Conservation (phyloP, 2,113 vertebrate species). For the Anoplopoma fimbria region DNA sequence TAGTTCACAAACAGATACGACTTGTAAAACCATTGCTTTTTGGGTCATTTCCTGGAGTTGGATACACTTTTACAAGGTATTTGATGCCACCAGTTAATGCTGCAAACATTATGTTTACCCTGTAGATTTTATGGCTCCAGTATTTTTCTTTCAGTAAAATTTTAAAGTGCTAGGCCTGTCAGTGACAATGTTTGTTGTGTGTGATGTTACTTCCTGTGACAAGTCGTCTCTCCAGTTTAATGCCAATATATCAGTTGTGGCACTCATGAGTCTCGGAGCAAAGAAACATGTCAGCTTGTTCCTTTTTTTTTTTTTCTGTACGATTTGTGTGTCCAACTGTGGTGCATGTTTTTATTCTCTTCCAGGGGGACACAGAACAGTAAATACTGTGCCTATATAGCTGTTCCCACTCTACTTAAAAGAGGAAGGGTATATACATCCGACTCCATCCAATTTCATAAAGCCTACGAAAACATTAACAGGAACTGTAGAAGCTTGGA, state of each 20-base stretch:
- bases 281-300: neutral
- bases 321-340: neutral
- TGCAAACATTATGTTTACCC: neutral
- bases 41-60: neutral
- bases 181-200: neutral
- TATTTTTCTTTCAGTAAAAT: no score
- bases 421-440: constrained; percentile 2
- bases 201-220: constrained; percentile 11
- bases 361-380: neutral
- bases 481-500: neutral
- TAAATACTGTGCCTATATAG: neutral
- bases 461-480: neutral
- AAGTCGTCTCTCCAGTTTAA: neutral
- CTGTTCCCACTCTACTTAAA: neutral
- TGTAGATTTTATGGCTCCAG: neutral
- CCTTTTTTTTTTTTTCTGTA: neutral
- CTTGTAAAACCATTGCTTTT: neutral
- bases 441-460: neutral
- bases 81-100: neutral
- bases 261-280: neutral
- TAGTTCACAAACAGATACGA: neutral
- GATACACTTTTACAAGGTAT: neutral
- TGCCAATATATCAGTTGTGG: constrained; percentile 1
- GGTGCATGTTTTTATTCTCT: neutral
- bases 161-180: neutral